phyloP scores from a whole-genome alignment of 2,888 invertebrate genomes.

The Andrena haemorrhoa region DNA sequence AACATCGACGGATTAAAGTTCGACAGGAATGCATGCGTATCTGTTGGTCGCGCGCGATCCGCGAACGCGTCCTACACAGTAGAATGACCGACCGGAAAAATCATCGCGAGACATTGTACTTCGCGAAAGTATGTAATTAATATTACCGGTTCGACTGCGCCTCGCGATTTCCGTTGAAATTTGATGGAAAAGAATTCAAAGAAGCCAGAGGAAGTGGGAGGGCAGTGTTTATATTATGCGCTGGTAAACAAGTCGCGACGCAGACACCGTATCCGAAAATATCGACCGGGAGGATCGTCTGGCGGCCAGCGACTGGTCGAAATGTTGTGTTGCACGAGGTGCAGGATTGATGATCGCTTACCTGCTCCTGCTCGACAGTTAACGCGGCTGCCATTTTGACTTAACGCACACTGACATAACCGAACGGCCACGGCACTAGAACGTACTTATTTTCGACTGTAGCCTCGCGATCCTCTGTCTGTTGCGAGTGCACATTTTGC shows the following conservation, averaged over 20 bases:
- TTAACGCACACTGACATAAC: constrained; percentile 70
- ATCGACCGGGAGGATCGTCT: constrained; percentile 2
- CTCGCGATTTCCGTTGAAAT: constrained; percentile 16
- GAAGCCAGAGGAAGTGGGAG: neutral
- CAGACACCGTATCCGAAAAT: neutral
- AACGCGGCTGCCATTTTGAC: constrained; percentile 90
- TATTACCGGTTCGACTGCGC: neutral
- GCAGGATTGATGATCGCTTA: constrained; percentile 85
- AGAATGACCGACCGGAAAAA: neutral
- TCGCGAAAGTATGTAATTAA: neutral
- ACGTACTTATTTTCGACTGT: constrained; percentile 47
- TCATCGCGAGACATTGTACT: neutral
- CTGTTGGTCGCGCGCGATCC: constrained; percentile 15
- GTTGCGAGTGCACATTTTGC: constrained; percentile 48
- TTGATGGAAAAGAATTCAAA: constrained; percentile 2
- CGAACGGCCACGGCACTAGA: constrained; percentile 45
- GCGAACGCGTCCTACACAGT: neutral
- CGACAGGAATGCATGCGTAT: neutral
- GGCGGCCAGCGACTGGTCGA: neutral
- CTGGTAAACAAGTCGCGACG: constrained; percentile 32
- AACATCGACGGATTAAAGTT: constrained; percentile 13
- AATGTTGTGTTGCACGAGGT: neutral
- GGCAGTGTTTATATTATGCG: constrained; percentile 55
- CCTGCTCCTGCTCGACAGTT: constrained; percentile 92
- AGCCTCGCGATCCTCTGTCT: constrained; percentile 37